These are phyloP conservation scores for Sycophila sp. DNA, from an alignment of 1,140 invertebrate species.

Conservation along the genomic window DNA sequence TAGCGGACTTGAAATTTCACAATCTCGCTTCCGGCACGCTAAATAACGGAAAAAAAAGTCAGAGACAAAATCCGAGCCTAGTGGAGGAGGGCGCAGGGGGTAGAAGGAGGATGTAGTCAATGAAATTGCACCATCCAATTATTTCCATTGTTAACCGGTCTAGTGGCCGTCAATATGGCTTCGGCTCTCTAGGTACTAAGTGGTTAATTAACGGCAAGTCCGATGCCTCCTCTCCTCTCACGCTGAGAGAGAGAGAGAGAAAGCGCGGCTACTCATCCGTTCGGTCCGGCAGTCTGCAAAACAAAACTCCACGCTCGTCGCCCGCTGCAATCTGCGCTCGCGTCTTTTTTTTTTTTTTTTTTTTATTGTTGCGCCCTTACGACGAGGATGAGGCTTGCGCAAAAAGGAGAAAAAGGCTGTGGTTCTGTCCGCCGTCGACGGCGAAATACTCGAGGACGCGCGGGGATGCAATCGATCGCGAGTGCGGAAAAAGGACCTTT, in stretches of 20 bases:
- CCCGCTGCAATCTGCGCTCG: not conserved
- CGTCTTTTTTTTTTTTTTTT: not conserved
- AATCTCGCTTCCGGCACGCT: no score
- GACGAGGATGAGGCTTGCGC: no score
- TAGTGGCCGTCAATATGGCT: not conserved
- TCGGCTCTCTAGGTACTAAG: constrained; percentile 17
- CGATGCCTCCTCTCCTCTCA: not conserved
- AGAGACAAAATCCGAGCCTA: no score
- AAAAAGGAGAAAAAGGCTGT: no score
- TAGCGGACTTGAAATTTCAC: no score
- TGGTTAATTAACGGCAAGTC: constrained; percentile 37
- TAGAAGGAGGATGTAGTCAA: constrained; percentile 21
- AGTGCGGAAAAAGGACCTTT: no score
- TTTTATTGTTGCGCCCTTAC: no score
- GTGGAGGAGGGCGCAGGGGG: no score
- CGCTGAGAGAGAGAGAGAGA: not conserved
- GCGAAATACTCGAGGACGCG: no score
- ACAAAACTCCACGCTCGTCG: not conserved
- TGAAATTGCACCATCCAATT: constrained; percentile 35
- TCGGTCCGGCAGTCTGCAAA: not conserved
- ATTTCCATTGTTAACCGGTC: constrained; percentile 30
- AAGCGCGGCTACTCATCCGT: not conserved
- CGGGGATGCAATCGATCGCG: no score
- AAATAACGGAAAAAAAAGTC: no score
- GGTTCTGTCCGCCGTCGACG: no score